These are phyloP conservation scores for Menidia menidia DNA, from an alignment of 2,797 vertebrate genomes.

Conservation along the genomic window DNA sequence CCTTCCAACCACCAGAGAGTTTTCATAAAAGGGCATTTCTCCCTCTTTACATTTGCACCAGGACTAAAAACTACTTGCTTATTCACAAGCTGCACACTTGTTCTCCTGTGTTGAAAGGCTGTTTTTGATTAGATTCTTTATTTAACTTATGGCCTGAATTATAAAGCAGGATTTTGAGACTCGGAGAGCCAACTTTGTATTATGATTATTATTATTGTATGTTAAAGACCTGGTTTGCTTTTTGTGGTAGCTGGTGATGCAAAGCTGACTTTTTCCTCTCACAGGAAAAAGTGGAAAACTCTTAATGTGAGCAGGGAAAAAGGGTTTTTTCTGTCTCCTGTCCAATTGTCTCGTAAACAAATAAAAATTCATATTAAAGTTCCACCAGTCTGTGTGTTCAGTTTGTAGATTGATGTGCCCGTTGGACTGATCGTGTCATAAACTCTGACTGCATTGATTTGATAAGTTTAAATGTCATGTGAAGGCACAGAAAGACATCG, in stretches of 20 bases:
- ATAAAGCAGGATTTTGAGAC: neutral
- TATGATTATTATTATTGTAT: neutral
- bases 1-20: neutral
- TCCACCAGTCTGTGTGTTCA: too few relatives aligned
- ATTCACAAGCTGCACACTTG: neutral
- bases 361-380: neutral
- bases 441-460: too few relatives aligned
- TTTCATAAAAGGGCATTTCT: neutral
- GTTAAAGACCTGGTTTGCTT: neutral
- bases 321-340: neutral
- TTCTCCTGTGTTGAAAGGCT: neutral
- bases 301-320: neutral
- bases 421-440: too few relatives aligned
- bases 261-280: neutral
- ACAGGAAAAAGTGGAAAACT: neutral
- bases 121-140: too few relatives aligned
- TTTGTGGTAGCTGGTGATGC: neutral
- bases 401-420: too few relatives aligned
- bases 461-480: too few relatives aligned
- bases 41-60: neutral
- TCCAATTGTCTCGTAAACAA: neutral
- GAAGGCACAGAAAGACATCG: too few relatives aligned
- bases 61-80: neutral
- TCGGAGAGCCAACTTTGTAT: neutral
- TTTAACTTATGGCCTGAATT: neutral